Conservation (phyloP, 2,113 vertebrate genomes). For the Datnioides undecimradiatus region DNA sequence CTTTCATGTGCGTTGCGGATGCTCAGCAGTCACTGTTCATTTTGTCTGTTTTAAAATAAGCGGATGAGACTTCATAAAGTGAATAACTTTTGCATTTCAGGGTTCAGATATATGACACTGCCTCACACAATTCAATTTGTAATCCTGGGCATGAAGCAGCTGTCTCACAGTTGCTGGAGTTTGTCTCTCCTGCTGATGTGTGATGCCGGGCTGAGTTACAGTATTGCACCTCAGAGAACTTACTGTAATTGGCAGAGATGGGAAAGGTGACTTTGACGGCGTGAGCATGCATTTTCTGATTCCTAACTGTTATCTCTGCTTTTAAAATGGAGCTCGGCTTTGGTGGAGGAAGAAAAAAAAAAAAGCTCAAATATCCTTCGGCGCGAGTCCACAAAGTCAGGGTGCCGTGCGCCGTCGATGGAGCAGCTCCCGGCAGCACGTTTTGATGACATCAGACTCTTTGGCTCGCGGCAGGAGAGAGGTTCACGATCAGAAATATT, state of each 20-base stretch:
- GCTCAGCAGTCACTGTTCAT: constrained; percentile 32
- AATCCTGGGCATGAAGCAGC: constrained; percentile 49
- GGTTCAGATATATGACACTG: constrained; percentile 40
- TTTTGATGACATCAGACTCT: constrained; percentile 59
- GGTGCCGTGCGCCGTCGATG: not conserved
- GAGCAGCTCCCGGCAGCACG: constrained; percentile 25
- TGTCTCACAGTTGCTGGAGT: constrained; percentile 54
- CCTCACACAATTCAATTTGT: constrained; percentile 56
- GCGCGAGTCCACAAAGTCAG: constrained; percentile 56
- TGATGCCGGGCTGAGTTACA: constrained; percentile 49
- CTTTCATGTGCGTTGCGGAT: not conserved
- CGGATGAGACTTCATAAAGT: constrained; percentile 43
- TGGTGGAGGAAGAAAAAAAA: too few relatives aligned
- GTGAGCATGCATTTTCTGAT: constrained; percentile 48
- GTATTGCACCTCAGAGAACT: constrained; percentile 59
- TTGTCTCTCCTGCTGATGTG: constrained; percentile 60
- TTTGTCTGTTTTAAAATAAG: constrained; percentile 47
- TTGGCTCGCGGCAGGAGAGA: constrained; percentile 32
- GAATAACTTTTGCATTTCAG: constrained; percentile 54
- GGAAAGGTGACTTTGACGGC: constrained; percentile 73
- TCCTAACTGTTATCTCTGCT: constrained; percentile 54
- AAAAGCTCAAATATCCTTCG: constrained; percentile 49
- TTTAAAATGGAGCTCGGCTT: constrained; percentile 50
- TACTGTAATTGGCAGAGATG: constrained; percentile 65
- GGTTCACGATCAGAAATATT: constrained; percentile 59